Percentiles rank a stretch among this genome's conserved stretches.
Evolutionary conservation across 2,113 vertebrate species (phyloP).

Genomic region (Hylia prasina): DNA sequence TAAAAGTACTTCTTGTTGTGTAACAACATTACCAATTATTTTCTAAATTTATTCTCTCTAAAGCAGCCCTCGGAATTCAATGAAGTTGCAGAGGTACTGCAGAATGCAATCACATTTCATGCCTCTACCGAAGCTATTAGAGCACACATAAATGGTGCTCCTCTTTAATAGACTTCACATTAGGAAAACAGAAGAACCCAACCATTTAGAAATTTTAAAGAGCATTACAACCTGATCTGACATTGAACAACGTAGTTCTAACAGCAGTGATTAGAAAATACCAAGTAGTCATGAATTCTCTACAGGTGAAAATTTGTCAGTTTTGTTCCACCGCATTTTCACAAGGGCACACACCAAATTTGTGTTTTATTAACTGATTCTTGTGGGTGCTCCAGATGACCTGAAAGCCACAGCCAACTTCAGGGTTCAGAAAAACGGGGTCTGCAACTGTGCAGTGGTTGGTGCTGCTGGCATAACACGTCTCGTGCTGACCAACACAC

Average conservation of each 20-base stretch:
- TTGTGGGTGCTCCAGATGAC: background rate
- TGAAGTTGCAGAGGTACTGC: background rate
- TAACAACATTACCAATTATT: background rate
- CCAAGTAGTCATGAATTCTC: background rate
- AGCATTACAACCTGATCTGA: background rate
- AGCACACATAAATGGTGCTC: background rate
- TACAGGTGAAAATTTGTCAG: background rate
- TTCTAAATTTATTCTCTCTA: background rate
- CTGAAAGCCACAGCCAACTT: background rate
- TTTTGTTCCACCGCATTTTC: background rate
- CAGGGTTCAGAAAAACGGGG: background rate
- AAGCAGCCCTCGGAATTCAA: background rate
- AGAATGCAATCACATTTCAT: background rate
- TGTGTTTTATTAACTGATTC: background rate
- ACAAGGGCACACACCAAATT: background rate
- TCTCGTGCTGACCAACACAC: background rate
- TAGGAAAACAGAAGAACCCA: background rate
- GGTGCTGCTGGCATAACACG: background rate
- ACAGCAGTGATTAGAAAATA: background rate
- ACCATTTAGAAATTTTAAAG: background rate
- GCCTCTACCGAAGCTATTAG: background rate
- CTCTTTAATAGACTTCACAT: background rate
- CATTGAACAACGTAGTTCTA: background rate
- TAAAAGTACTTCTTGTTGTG: background rate
- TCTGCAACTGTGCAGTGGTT: background rate